Percentiles rank a stretch among this genome's conserved stretches.
Evolutionary conservation across 1,140 invertebrate species (phyloP).

Genomic region (Bombus soroeensis): DNA sequence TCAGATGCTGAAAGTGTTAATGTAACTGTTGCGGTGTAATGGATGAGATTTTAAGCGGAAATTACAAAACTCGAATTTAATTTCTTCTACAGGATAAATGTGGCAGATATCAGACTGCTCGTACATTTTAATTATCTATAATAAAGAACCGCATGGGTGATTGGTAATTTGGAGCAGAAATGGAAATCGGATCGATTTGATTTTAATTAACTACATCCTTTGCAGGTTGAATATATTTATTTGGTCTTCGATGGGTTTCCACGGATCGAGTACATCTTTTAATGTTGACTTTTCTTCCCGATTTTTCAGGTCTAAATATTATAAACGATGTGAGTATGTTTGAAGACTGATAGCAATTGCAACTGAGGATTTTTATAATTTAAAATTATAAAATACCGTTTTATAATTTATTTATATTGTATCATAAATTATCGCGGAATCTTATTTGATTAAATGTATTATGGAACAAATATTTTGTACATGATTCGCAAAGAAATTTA

Average conservation of each 20-base stretch:
- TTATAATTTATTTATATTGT: neutral
- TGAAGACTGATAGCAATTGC: neutral
- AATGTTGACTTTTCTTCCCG: neutral
- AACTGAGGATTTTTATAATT: neutral
- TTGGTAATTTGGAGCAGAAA: constrained; percentile 26
- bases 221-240: neutral
- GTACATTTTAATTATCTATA: constrained; percentile 26
- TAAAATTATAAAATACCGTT: too few species aligned
- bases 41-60: neutral
- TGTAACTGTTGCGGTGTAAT: neutral
- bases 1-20: neutral
- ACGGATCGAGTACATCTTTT: neutral
- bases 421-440: neutral
- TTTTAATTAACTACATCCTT: constrained; percentile 16
- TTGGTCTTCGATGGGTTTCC: neutral
- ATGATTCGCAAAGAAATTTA: neutral
- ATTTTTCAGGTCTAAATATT: neutral
- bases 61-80: neutral
- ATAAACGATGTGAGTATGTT: neutral
- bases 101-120: neutral
- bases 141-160: constrained; percentile 18
- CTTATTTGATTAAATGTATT: neutral
- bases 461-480: neutral
- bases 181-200: constrained; percentile 4
- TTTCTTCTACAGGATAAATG: neutral